Percentiles rank a stretch among this genome's conserved stretches.
Conservation (phyloP, 2,888 invertebrate species). For the Melinaea marsaeus region DNA sequence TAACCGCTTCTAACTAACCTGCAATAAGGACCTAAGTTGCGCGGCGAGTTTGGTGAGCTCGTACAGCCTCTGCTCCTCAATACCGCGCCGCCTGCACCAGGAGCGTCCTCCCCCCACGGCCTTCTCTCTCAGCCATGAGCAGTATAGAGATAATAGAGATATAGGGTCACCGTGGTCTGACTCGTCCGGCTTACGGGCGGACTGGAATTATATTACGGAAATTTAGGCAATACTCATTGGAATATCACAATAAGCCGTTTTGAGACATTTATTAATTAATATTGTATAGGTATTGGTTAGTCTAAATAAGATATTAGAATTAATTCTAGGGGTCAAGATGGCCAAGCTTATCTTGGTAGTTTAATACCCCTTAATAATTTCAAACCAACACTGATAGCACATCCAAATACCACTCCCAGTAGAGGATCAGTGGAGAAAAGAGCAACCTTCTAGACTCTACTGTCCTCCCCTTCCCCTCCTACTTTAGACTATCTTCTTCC, state of each 20-base stretch:
- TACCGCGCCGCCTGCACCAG: slow-evolving; percentile 93
- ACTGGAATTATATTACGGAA: slow-evolving; percentile 55
- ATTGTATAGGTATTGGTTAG: too few species aligned
- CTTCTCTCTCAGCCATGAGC: slow-evolving; percentile 92
- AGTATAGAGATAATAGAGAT: slow-evolving; percentile 90
- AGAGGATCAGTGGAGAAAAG: too few species aligned
- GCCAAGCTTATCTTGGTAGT: too few species aligned
- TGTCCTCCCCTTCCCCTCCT: too few species aligned
- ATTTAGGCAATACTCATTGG: neutral
- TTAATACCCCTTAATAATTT: too few species aligned
- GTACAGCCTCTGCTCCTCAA: slow-evolving; percentile 98
- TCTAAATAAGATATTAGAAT: too few species aligned
- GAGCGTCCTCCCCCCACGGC: slow-evolving; percentile 76
- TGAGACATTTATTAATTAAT: too few species aligned
- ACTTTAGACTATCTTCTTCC: too few species aligned
- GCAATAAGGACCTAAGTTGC: slow-evolving; percentile 91
- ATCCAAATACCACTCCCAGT: too few species aligned
- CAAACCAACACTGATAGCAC: too few species aligned
- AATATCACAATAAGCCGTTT: neutral
- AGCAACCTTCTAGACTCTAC: too few species aligned
- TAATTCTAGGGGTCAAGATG: too few species aligned
- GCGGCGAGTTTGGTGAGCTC: slow-evolving; percentile 95
- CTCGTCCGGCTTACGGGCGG: slow-evolving; percentile 86
- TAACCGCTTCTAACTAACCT: slow-evolving; percentile 60
- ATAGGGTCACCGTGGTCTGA: slow-evolving; percentile 98